These are phyloP conservation scores for Tiaroga cobitis DNA, from an alignment of 2,797 vertebrate genomes.

Conservation along the genomic window DNA sequence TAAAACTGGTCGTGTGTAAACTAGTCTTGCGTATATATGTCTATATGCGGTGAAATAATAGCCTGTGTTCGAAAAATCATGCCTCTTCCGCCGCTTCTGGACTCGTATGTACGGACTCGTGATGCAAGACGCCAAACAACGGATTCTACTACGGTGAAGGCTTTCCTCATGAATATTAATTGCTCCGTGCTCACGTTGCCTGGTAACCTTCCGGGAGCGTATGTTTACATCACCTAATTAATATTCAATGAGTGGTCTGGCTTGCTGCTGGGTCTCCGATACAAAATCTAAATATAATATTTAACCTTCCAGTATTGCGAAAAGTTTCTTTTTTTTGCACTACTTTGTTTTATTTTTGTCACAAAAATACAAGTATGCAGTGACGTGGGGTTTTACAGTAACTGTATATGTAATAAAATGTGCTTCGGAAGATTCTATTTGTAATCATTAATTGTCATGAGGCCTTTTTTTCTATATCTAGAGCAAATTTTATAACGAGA, in stretches of 20 bases:
- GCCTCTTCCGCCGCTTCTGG: conserved; percentile 55
- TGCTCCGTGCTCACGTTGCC: background rate
- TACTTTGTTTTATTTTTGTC: background rate
- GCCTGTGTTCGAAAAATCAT: conserved; percentile 58
- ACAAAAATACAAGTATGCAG: background rate
- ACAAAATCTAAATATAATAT: background rate
- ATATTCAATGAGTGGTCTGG: conserved; percentile 1
- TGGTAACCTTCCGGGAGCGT: conserved; percentile 15
- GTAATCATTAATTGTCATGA: too few relatives aligned
- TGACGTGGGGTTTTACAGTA: background rate
- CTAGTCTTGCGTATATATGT: background rate
- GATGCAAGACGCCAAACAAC: conserved; percentile 18
- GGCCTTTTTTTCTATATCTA: background rate
- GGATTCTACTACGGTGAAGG: conserved; percentile 19
- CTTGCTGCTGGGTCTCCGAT: background rate
- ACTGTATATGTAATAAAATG: background rate
- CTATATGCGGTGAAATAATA: conserved; percentile 64
- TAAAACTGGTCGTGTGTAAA: background rate
- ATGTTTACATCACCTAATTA: background rate
- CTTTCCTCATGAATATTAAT: conserved; percentile 30
- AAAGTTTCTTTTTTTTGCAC: background rate
- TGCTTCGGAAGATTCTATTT: background rate
- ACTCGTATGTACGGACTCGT: conserved; percentile 29
- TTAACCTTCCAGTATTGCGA: background rate
- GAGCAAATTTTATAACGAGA: background rate